These are phyloP conservation scores for Kobus ellipsiprymnus DNA, from an alignment of 2,113 vertebrate species.

Conservation along the genomic window DNA sequence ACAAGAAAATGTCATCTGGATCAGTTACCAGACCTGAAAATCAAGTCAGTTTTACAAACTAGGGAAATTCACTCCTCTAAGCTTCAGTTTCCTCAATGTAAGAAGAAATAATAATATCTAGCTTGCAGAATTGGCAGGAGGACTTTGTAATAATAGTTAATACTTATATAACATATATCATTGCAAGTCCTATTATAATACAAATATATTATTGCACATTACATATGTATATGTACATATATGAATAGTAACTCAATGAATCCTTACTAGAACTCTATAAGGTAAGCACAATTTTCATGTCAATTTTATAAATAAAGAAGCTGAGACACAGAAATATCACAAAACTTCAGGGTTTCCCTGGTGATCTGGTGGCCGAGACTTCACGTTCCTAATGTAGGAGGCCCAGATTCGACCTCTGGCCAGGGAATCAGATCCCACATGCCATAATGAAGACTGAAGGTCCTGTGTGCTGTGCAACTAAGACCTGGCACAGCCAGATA, in stretches of 20 bases:
- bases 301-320: neutral
- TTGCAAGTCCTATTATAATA: neutral
- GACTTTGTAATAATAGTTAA: neutral
- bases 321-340: neutral
- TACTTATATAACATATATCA: neutral
- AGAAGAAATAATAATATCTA: neutral
- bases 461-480: neutral
- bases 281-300: neutral
- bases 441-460: neutral
- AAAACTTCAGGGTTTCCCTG: neutral
- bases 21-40: neutral
- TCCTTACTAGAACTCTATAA: neutral
- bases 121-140: neutral
- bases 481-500: neutral
- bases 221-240: neutral
- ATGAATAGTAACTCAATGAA: neutral
- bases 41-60: neutral
- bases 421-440: neutral
- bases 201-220: neutral
- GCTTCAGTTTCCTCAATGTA: neutral
- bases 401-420: neutral
- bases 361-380: neutral
- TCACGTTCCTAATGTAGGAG: neutral
- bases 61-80: neutral
- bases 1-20: neutral